Evolutionary conservation across 2,888 invertebrate genomes (phyloP), one percentile per base, ranked within the genome.

Genomic region (Sphaeridia pumilis): DNA sequence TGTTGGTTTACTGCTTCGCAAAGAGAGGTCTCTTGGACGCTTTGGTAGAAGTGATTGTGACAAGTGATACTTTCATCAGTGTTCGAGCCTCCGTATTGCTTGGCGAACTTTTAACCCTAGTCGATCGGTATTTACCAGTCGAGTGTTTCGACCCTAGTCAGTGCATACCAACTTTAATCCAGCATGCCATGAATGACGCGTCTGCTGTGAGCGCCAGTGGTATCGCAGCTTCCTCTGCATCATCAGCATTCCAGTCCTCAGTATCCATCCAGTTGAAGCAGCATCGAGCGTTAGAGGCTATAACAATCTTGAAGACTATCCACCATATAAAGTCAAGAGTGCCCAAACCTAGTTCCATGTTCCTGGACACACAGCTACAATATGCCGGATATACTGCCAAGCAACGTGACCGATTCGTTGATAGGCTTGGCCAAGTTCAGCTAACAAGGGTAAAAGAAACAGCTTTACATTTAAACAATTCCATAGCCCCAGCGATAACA

Each of bases 71-170:
- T 20, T 84, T 87, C 69, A 82, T 94, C 66, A 90, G 89, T 55
- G 87, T 94, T 60, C 79, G 90, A 64, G 88, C 93, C 46, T 92
- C 93, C 20, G 83, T 94, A 61, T 74, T 95, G 52, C 74, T 94
- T 64, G 88, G 87, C 43, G 89, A 92, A 73, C 75, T 95, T 49
- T 74, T 94, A 66, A 86, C 90, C 72, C 75, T 94, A 69, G 83
- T 84, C 67, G 87, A 89, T 71, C 77, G 82, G 48, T 78, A 89
- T 65, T 75, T 94, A 69, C 94, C 94, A 49, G 79, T 87, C 46
- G 88, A 89, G 70, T 83, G 87, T 67, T 84, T 84, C 70, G 83
- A 84, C 69, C 76, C 84, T 55, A 83, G 84, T 50, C 85, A 90
- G 21, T 83, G 89, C 20, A 74, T 94, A 66, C 89, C 93, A 5